Evolutionary conservation across 2,797 vertebrate species (phyloP).

Genomic region (Acanthurus leucopareius): DNA sequence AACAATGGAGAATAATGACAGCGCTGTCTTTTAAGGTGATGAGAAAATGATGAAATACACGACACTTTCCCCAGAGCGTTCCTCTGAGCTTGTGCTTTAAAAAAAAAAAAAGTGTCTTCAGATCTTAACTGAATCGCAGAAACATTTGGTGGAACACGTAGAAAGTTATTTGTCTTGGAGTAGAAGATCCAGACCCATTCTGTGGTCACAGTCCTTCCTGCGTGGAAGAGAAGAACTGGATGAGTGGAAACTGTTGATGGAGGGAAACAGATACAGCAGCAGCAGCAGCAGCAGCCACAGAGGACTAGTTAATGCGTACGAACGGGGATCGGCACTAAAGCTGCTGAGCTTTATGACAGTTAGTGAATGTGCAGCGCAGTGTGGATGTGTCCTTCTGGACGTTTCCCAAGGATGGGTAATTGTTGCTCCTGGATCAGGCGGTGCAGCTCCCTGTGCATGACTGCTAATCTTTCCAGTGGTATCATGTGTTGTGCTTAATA

Average conservation of each 20-base stretch:
- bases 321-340: conserved; percentile 44
- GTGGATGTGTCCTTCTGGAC: conserved; percentile 53
- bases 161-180: conserved; percentile 56
- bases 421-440: conserved; percentile 38
- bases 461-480: conserved; percentile 57
- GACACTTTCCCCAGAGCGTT: conserved; percentile 4
- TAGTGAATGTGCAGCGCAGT: conserved; percentile 29
- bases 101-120: conserved; percentile 44
- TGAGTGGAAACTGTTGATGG: conserved; percentile 54
- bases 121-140: conserved; percentile 47
- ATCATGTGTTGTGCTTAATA: conserved; percentile 57
- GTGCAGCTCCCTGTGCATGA: conserved; percentile 41
- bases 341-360: conserved; percentile 52
- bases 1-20: not conserved
- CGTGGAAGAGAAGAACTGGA: conserved; percentile 26
- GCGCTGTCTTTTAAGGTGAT: not conserved
- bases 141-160: conserved; percentile 34
- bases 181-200: conserved; percentile 41
- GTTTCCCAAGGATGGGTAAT: conserved; percentile 63
- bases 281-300: conserved; percentile 31
- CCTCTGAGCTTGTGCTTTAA: conserved; percentile 27
- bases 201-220: conserved; percentile 41
- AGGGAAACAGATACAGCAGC: conserved; percentile 47
- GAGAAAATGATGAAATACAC: not conserved
- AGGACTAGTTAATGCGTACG: conserved; percentile 49